Percentiles rank a stretch among this genome's conserved stretches.
These are phyloP conservation scores for Caenorhabditis doughertyi DNA, from an alignment of 2,888 invertebrate genomes.

Conservation along the genomic window DNA sequence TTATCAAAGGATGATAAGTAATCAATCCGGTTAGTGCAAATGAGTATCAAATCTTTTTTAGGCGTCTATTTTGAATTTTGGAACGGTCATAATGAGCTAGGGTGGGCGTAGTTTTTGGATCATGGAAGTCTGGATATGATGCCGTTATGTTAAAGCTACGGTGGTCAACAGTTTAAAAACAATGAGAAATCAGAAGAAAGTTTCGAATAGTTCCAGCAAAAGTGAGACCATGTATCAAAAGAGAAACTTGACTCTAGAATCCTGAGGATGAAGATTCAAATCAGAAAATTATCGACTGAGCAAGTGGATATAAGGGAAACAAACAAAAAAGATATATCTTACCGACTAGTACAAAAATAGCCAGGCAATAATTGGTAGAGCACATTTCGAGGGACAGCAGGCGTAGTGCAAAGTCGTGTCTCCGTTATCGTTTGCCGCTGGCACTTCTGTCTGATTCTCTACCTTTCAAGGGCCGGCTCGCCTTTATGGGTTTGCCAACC, in stretches of 20 bases:
- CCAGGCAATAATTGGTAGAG: constrained; percentile 52
- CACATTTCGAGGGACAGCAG: constrained; percentile 62
- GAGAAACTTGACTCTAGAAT: too few relatives aligned
- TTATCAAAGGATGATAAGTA: constrained; percentile 48
- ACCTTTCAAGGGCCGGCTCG: constrained; percentile 59
- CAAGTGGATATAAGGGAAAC: too few relatives aligned
- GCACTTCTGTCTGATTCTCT: constrained; percentile 64
- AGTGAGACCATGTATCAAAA: too few relatives aligned
- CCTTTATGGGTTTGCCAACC: constrained; percentile 68
- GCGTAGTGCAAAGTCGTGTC: constrained; percentile 61
- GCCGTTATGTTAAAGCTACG: too few relatives aligned
- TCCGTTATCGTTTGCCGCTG: constrained; percentile 58
- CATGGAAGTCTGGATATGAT: background rate
- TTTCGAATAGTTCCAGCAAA: too few relatives aligned
- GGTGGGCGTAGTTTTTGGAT: background rate
- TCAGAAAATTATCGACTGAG: too few relatives aligned
- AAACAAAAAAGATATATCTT: constrained; percentile 28
- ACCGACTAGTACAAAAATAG: constrained; percentile 59
- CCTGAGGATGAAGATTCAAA: too few relatives aligned
- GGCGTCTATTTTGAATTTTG: background rate
- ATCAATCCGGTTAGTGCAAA: constrained; percentile 58
- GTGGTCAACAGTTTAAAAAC: too few relatives aligned
- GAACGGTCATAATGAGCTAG: constrained; percentile 4
- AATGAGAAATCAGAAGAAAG: too few relatives aligned
- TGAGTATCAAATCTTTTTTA: constrained; percentile 25